Conservation (phyloP, 2,888 invertebrate species). For the Microchrysa polita region DNA sequence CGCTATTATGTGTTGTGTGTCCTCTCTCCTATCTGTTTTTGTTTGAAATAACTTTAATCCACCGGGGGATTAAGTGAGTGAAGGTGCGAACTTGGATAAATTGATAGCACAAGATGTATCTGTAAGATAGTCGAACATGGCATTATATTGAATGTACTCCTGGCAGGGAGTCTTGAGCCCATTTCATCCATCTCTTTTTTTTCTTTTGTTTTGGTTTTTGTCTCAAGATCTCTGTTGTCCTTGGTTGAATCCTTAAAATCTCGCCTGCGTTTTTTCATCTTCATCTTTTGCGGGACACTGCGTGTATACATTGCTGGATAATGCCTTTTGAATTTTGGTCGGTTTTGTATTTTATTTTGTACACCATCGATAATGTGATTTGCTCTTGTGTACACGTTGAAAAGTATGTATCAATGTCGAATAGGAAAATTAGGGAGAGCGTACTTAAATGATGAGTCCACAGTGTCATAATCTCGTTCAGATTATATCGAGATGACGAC, state of each 20-base stretch:
- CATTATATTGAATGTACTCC: constrained; percentile 21
- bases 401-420: not conserved
- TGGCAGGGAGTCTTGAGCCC: not conserved
- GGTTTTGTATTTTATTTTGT: constrained; percentile 2
- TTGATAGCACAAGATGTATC: constrained; percentile 39
- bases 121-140: constrained; percentile 39
- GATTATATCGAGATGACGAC: too few species aligned
- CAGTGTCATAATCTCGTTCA: too few species aligned
- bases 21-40: constrained; percentile 29
- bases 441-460: too few species aligned
- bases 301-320: constrained; percentile 6
- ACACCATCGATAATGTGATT: constrained; percentile 18
- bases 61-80: constrained; percentile 40
- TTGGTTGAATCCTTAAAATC: too few species aligned
- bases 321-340: constrained; percentile 7
- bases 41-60: constrained; percentile 44
- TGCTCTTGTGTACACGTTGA: not conserved
- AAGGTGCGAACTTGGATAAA: constrained; percentile 43
- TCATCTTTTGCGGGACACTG: not conserved
- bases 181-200: constrained; percentile 3
- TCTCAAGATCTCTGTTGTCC: too few species aligned
- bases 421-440: too few species aligned
- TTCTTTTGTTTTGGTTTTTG: not conserved
- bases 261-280: too few species aligned
- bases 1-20: not conserved